These are phyloP conservation scores for Pelodiscus sinensis DNA, from an alignment of 2,113 vertebrate genomes.

Conservation along the genomic window DNA sequence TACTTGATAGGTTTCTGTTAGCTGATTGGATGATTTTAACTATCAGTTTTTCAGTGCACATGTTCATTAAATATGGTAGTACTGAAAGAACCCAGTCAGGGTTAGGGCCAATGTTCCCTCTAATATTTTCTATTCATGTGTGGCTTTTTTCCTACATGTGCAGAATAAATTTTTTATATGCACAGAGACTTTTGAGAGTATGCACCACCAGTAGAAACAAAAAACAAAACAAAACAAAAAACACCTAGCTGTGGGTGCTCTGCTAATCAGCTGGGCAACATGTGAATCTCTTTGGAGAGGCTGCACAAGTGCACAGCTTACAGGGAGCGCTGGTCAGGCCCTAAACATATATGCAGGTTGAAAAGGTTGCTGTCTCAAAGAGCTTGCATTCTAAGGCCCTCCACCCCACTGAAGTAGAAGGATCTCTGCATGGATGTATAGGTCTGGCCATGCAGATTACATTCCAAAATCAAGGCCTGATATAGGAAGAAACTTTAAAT, in stretches of 20 bases:
- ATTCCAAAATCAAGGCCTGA: background rate
- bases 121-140: too few relatives aligned
- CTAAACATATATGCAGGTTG: background rate
- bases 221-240: too few relatives aligned
- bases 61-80: background rate
- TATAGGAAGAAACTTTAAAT: background rate
- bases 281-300: too few relatives aligned
- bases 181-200: too few relatives aligned
- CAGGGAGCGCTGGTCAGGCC: too few relatives aligned
- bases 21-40: background rate
- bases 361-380: background rate
- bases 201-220: too few relatives aligned
- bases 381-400: background rate
- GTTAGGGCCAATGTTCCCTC: accelerated
- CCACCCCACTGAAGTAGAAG: background rate
- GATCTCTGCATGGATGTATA: background rate
- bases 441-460: background rate
- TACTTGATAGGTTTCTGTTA: background rate
- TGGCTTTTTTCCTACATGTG: too few relatives aligned
- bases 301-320: too few relatives aligned
- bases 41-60: accelerated
- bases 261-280: too few relatives aligned
- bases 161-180: too few relatives aligned
- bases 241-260: too few relatives aligned
- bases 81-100: background rate